These are phyloP conservation scores for Girardinichthys multiradiatus DNA, from an alignment of 2,113 vertebrate species.

Conservation along the genomic window DNA sequence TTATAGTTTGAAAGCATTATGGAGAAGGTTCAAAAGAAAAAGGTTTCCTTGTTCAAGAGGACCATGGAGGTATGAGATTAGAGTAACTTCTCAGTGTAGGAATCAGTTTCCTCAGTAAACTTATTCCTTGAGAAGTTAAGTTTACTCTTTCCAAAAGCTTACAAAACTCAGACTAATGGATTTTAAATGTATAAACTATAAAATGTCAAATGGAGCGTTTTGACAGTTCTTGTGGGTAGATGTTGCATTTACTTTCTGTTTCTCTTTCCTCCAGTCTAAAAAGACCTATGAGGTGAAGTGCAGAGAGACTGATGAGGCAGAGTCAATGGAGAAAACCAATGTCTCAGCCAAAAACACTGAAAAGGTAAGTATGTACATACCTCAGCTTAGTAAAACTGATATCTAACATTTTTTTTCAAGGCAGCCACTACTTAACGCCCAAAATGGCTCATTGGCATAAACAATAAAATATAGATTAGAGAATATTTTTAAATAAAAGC, in stretches of 20 bases:
- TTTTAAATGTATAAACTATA: background rate
- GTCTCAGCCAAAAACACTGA: slow-evolving; percentile 83
- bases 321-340: slow-evolving; percentile 79
- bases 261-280: slow-evolving; percentile 83
- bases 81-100: background rate
- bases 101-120: background rate
- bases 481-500: background rate
- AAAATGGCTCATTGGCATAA: background rate
- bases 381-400: background rate
- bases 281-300: slow-evolving; percentile 88
- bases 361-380: slow-evolving; percentile 80
- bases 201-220: background rate
- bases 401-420: background rate
- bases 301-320: slow-evolving; percentile 86
- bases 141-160: background rate
- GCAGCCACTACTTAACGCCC: background rate
- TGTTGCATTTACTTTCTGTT: slow-evolving; percentile 10
- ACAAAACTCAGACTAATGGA: background rate
- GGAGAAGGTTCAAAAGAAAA: slow-evolving; percentile 91
- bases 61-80: slow-evolving; percentile 85
- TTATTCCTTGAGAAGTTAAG: too few relatives aligned
- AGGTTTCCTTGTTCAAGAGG: slow-evolving; percentile 87
- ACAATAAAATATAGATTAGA: background rate
- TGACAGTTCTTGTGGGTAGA: background rate
- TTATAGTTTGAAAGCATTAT: slow-evolving; percentile 89